A percentile compares a stretch with the other conserved stretches of the same genome.
These are phyloP conservation scores for Drosophila subquinaria DNA, from an alignment of 2,888 invertebrate species.

Conservation along the genomic window DNA sequence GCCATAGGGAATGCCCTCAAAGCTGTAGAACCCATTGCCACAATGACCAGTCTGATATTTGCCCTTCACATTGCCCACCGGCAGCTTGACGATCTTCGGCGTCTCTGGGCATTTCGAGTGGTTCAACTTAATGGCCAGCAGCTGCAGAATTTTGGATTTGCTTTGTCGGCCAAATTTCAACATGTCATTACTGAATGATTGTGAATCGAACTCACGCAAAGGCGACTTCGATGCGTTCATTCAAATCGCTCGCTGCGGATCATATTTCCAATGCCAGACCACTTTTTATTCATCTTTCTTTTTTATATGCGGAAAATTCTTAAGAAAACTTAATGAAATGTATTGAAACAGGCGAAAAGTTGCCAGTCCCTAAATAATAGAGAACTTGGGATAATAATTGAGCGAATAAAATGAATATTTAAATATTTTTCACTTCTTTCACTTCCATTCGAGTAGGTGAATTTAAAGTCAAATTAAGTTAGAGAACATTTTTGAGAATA, in stretches of 20 bases:
- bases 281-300: not conserved
- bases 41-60: constrained; percentile 65
- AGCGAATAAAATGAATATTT: too few species aligned
- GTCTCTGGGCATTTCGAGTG: constrained; percentile 18
- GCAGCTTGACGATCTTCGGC: constrained; percentile 48
- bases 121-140: constrained; percentile 4
- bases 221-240: constrained; percentile 3
- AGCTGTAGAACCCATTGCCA: constrained; percentile 68
- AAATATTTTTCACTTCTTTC: too few species aligned
- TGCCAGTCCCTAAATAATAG: too few species aligned
- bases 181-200: constrained; percentile 39
- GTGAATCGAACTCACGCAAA: constrained; percentile 19
- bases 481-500: too few species aligned
- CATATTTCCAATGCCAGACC: not conserved
- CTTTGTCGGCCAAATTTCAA: constrained; percentile 36
- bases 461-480: too few species aligned
- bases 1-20: constrained; percentile 81
- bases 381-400: too few species aligned
- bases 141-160: constrained; percentile 19
- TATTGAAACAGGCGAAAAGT: too few species aligned
- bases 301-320: too few species aligned
- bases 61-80: constrained; percentile 73
- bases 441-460: too few species aligned
- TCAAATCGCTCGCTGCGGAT: not conserved
- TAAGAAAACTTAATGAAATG: too few species aligned